Evolutionary conservation across 2,888 invertebrate genomes (phyloP).

Genomic region (Dynastes grantii): DNA sequence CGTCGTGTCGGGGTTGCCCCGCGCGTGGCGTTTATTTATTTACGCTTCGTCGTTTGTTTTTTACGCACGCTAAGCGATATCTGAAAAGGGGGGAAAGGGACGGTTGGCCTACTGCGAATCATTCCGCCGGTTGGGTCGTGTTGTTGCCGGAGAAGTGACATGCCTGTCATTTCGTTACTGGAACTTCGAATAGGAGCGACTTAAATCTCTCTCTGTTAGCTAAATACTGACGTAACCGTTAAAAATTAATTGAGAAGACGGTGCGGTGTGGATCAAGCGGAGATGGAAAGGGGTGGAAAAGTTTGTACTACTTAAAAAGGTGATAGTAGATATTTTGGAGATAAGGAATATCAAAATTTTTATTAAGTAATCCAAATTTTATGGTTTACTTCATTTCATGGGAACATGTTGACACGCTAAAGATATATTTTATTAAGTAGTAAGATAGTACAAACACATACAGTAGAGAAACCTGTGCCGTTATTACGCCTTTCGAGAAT

Average conservation of each 20-base stretch:
- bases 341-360: too few species aligned
- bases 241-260: neutral
- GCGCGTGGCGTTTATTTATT: conserved; percentile 28
- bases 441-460: too few species aligned
- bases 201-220: neutral
- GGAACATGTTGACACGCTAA: too few species aligned
- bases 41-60: conserved; percentile 37
- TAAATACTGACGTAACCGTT: neutral
- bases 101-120: neutral
- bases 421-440: too few species aligned
- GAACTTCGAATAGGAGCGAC: neutral
- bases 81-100: neutral
- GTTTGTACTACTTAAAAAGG: neutral
- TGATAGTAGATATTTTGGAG: too few species aligned
- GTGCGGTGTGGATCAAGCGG: neutral
- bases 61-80: neutral
- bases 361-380: too few species aligned
- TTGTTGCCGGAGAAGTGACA: neutral
- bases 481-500: too few species aligned
- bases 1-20: too few species aligned
- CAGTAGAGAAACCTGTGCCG: too few species aligned
- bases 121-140: neutral
- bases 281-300: neutral
- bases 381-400: too few species aligned
- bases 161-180: neutral